These are phyloP conservation scores for Channa argus DNA, from an alignment of 2,113 vertebrate genomes.

Conservation along the genomic window DNA sequence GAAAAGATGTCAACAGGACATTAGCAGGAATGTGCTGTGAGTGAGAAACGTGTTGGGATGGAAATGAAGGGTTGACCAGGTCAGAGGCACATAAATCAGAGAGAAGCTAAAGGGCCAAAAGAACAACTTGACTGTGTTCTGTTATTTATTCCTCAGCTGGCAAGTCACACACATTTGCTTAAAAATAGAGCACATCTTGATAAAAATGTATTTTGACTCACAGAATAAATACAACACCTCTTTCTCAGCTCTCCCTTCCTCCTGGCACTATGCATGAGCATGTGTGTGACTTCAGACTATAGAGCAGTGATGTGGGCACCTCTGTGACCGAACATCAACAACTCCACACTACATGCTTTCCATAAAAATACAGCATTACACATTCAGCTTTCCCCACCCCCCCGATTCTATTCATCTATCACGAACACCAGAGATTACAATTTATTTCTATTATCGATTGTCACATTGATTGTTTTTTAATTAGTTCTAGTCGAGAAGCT, in stretches of 20 bases:
- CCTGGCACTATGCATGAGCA: conserved; percentile 18
- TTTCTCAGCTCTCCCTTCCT: conserved; percentile 2
- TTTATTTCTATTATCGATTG: neutral
- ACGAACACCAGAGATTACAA: neutral
- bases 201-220: neutral
- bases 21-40: conserved; percentile 43
- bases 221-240: conserved; percentile 15
- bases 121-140: neutral
- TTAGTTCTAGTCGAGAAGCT: too few relatives aligned
- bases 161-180: neutral
- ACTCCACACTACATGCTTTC: neutral
- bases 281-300: conserved; percentile 50
- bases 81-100: neutral
- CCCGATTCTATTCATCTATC: neutral
- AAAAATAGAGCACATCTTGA: neutral
- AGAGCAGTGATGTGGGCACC: conserved; percentile 22
- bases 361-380: neutral
- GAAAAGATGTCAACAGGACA: conserved; percentile 50
- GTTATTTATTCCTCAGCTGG: neutral
- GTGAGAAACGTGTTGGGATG: neutral
- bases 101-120: neutral
- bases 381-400: neutral
- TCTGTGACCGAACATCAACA: conserved; percentile 12
- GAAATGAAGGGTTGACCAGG: neutral
- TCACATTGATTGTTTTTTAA: neutral